Conservation (phyloP, 2,797 vertebrate genomes). For the Varecia variegata region DNA sequence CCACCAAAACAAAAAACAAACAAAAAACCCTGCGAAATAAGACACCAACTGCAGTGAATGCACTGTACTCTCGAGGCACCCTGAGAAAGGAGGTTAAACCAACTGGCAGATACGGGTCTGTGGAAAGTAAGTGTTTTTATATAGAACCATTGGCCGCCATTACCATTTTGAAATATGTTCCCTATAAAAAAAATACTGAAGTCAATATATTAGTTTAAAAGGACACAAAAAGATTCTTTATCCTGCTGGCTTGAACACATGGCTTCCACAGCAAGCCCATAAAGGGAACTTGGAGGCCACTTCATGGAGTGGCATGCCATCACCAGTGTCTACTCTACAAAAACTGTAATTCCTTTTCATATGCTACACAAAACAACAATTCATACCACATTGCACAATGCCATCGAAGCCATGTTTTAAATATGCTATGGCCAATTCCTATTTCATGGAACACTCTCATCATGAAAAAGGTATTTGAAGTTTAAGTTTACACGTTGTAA, state of each 20-base stretch:
- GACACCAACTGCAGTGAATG: neutral
- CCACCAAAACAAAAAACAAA: neutral
- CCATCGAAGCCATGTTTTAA: neutral
- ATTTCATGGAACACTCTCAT: neutral
- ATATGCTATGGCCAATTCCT: neutral
- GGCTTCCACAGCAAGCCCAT: neutral
- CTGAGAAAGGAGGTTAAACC: neutral
- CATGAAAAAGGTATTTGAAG: neutral
- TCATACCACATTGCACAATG: neutral
- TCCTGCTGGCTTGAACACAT: neutral
- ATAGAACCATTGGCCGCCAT: neutral
- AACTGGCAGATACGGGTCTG: neutral
- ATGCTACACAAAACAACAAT: conserved; percentile 25
- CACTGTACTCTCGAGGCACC: neutral
- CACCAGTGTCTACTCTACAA: neutral
- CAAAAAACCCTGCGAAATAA: neutral
- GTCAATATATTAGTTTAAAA: conserved; percentile 27
- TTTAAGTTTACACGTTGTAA: neutral
- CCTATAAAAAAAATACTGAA: conserved; percentile 27
- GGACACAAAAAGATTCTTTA: conserved; percentile 21
- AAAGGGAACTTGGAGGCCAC: neutral
- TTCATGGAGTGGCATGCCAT: neutral
- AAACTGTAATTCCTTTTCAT: conserved; percentile 10
- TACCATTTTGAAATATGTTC: conserved; percentile 39
- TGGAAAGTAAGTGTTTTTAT: neutral